Percentiles rank a stretch among this genome's conserved stretches.
phyloP scores from a whole-genome alignment of 1,140 invertebrate genomes.

The Ladona fulva region DNA sequence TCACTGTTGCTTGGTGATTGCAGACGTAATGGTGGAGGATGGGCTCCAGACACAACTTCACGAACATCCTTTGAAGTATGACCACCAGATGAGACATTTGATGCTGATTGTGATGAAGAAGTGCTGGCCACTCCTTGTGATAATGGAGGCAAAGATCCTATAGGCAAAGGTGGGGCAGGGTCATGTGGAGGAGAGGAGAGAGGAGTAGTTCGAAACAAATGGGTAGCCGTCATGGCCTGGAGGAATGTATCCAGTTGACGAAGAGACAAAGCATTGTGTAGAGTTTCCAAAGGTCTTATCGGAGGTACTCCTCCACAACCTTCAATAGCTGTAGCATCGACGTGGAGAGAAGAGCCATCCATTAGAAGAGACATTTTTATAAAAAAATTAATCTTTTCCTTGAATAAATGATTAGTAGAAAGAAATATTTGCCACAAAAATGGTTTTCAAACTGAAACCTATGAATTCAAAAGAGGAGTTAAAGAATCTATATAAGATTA shows the following conservation, averaged over 20 bases:
- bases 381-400: constrained; percentile 10
- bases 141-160: background rate
- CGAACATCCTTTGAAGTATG: background rate
- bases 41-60: background rate
- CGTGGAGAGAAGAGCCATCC: constrained; percentile 17
- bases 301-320: constrained; percentile 84
- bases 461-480: too few species aligned
- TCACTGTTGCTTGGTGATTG: constrained; percentile 39
- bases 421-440: constrained; percentile 13
- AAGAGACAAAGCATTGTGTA: constrained; percentile 90
- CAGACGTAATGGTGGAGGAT: constrained; percentile 28
- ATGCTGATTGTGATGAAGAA: background rate
- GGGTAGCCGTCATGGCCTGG: constrained; percentile 65
- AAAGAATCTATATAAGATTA: too few species aligned
- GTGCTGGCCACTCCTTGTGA: background rate
- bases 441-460: background rate
- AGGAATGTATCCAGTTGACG: constrained; percentile 82
- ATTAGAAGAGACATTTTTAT: constrained; percentile 11
- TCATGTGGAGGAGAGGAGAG: constrained; percentile 59
- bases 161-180: constrained; percentile 43
- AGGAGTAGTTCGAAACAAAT: constrained; percentile 52
- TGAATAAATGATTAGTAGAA: background rate
- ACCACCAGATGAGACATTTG: background rate
- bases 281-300: constrained; percentile 86
- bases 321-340: constrained; percentile 49